phyloP scores from a whole-genome alignment of 2,888 invertebrate species.

The Parapristionchus giblindavisi region DNA sequence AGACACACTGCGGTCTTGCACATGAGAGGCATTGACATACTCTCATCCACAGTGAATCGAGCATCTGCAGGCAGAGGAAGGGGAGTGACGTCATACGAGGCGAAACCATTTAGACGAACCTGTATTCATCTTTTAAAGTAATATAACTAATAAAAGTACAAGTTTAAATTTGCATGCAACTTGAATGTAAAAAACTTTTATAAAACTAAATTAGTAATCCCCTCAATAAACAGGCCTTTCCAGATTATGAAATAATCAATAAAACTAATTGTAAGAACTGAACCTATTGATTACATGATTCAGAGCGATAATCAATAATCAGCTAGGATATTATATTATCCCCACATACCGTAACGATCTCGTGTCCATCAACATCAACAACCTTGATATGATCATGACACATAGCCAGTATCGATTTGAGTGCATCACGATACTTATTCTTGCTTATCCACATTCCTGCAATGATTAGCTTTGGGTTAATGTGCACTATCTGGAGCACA shows the following conservation, averaged over 20 bases:
- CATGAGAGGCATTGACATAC: conserved; percentile 3
- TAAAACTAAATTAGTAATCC: not conserved
- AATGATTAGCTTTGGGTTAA: conserved; percentile 2
- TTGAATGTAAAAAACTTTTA: not conserved
- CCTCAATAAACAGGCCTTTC: not conserved
- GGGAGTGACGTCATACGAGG: conserved; percentile 55
- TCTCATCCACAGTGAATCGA: conserved; percentile 6
- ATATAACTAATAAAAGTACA: not conserved
- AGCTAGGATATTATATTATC: too few relatives aligned
- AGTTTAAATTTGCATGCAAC: not conserved
- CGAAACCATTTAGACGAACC: conserved; percentile 50
- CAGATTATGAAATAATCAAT: not conserved
- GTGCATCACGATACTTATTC: conserved; percentile 53
- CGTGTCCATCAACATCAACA: conserved; percentile 39
- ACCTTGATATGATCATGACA: conserved; percentile 49
- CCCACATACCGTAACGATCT: conserved; percentile 15
- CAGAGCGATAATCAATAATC: too few relatives aligned
- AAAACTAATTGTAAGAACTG: not conserved
- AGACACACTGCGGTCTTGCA: conserved; percentile 46
- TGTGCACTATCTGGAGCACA: too few relatives aligned
- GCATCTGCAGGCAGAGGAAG: conserved; percentile 50
- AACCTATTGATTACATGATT: too few relatives aligned
- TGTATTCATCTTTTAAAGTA: conserved; percentile 36
- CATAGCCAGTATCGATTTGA: conserved; percentile 61
- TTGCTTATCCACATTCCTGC: conserved; percentile 55